Evolutionary conservation across 2,888 invertebrate genomes (phyloP).

Genomic region (Noctua fimbriata): DNA sequence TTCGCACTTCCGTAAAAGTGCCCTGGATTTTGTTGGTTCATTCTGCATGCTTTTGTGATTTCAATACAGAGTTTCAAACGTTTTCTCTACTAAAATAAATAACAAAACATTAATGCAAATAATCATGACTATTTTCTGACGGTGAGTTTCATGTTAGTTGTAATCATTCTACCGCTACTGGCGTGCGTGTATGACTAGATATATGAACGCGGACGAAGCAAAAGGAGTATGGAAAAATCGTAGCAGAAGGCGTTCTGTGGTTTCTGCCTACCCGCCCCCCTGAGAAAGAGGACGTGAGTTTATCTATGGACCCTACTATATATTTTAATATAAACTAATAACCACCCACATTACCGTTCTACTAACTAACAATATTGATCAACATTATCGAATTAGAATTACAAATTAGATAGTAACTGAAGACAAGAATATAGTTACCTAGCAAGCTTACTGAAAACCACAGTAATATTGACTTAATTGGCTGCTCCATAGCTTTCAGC

Average conservation of each 20-base stretch:
- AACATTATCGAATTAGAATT: not conserved
- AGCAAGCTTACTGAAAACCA: not conserved
- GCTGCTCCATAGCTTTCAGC: no score
- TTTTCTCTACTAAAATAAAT: not conserved
- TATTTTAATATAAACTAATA: not conserved
- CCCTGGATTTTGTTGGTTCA: not conserved
- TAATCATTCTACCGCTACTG: not conserved
- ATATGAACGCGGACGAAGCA: not conserved
- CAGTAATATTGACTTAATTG: not conserved
- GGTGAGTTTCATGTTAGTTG: not conserved
- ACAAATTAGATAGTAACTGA: not conserved
- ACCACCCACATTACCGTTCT: not conserved
- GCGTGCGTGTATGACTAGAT: not conserved
- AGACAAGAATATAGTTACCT: not conserved
- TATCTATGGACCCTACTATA: not conserved
- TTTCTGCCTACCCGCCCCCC: not conserved
- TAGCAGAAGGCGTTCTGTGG: not conserved
- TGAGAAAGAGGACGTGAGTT: not conserved
- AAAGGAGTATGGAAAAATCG: not conserved
- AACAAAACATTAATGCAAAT: not conserved
- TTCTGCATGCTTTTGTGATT: not conserved
- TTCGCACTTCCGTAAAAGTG: slow-evolving; percentile 12
- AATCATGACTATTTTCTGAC: not conserved
- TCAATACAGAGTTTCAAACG: not conserved
- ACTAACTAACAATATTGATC: not conserved